Evolutionary conservation across 2,888 invertebrate species (phyloP).

Genomic region (Ethmia dodecea): DNA sequence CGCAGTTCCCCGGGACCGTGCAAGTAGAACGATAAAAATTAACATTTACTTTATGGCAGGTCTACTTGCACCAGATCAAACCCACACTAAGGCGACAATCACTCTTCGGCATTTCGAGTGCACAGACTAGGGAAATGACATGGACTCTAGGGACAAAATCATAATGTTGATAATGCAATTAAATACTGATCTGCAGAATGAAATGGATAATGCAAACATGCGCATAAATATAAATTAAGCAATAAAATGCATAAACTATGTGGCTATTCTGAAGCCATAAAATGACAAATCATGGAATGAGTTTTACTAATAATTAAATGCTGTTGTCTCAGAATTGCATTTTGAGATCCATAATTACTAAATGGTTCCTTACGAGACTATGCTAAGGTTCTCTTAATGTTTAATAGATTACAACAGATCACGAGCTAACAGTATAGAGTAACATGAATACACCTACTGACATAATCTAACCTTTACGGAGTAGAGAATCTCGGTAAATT

Average conservation of each 20-base stretch:
- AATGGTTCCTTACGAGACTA: constrained; percentile 10
- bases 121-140: constrained; percentile 64
- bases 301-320: constrained; percentile 4
- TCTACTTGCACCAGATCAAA: constrained; percentile 32
- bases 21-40: constrained; percentile 20
- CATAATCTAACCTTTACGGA: too few species aligned
- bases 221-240: constrained; percentile 1
- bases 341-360: constrained; percentile 6
- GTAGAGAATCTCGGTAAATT: constrained; percentile 12
- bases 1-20: constrained; percentile 32
- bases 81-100: constrained; percentile 53
- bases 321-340: too few species aligned
- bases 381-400: neutral
- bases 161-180: constrained; percentile 13
- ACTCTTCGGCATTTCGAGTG: constrained; percentile 74
- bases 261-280: constrained; percentile 21
- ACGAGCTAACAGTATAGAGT: too few species aligned
- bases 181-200: constrained; percentile 16
- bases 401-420: neutral
- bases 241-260: constrained; percentile 8
- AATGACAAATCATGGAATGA: constrained; percentile 47
- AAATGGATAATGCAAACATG: constrained; percentile 24
- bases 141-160: constrained; percentile 53
- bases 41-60: constrained; percentile 4
- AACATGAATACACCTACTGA: too few species aligned